These are phyloP conservation scores for Troides oblongomaculatus DNA, from an alignment of 2,888 invertebrate genomes.

Conservation along the genomic window DNA sequence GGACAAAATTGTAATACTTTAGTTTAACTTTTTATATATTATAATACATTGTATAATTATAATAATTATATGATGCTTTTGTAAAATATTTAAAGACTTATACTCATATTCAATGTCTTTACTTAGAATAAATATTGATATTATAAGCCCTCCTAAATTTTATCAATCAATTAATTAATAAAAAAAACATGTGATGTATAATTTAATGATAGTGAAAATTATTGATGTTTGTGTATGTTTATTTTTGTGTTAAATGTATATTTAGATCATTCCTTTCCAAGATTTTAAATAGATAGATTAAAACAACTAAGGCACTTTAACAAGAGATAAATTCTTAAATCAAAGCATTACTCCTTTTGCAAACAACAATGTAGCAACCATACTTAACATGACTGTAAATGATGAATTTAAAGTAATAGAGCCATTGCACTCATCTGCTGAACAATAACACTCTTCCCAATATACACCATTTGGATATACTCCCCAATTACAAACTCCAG, in stretches of 20 bases:
- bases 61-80: too few species aligned
- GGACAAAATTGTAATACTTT: too few species aligned
- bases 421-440: constrained; percentile 92
- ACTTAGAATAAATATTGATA: too few species aligned
- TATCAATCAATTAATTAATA: too few species aligned
- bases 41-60: too few species aligned
- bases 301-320: constrained; percentile 6
- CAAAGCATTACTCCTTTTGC: constrained; percentile 7
- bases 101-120: too few species aligned
- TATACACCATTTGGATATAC: constrained; percentile 96
- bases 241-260: neutral
- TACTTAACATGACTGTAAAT: constrained; percentile 39
- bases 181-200: neutral
- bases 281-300: neutral
- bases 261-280: neutral
- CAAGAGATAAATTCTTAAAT: neutral
- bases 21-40: too few species aligned
- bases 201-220: neutral
- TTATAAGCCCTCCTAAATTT: too few species aligned
- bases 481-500: constrained; percentile 98
- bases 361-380: constrained; percentile 29
- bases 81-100: too few species aligned
- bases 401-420: constrained; percentile 50
- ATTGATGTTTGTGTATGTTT: neutral
- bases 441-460: constrained; percentile 98